These are phyloP conservation scores for Coronaproctus castanopsis DNA, from an alignment of 2,888 invertebrate genomes.

Conservation along the genomic window DNA sequence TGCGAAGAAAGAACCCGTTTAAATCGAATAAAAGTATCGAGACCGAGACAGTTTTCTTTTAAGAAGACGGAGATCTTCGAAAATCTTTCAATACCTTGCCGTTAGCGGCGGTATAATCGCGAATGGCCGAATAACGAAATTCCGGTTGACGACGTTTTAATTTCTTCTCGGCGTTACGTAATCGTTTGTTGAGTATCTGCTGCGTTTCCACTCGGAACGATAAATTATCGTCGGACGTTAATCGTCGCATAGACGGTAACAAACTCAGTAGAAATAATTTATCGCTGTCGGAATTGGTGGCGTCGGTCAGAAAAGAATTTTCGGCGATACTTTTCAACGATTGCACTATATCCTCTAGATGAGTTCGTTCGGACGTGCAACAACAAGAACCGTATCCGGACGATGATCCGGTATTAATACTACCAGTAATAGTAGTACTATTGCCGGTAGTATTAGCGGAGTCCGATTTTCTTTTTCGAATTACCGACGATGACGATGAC, in stretches of 20 bases:
- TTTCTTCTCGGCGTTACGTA: neutral
- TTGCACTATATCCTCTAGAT: neutral
- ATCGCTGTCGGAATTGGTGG: constrained; percentile 14
- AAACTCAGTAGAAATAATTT: constrained; percentile 16
- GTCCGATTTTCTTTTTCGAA: neutral
- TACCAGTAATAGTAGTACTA: neutral
- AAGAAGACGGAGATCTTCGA: too few species aligned
- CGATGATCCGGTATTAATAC: neutral
- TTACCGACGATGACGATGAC: neutral
- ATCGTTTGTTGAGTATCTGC: constrained; percentile 6
- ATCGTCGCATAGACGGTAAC: constrained; percentile 15
- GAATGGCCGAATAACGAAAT: neutral
- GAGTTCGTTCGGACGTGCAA: neutral
- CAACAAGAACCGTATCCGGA: neutral
- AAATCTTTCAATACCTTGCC: neutral
- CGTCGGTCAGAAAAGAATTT: neutral
- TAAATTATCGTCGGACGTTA: constrained; percentile 14
- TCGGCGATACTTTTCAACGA: neutral
- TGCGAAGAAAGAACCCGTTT: too few species aligned
- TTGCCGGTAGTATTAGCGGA: neutral
- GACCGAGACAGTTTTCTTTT: too few species aligned
- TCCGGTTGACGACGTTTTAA: neutral
- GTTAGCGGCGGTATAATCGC: neutral
- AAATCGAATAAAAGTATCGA: too few species aligned
- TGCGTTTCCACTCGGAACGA: constrained; percentile 15